phyloP scores from a whole-genome alignment of 1,140 invertebrate species.

The Bradysia coprophila region DNA sequence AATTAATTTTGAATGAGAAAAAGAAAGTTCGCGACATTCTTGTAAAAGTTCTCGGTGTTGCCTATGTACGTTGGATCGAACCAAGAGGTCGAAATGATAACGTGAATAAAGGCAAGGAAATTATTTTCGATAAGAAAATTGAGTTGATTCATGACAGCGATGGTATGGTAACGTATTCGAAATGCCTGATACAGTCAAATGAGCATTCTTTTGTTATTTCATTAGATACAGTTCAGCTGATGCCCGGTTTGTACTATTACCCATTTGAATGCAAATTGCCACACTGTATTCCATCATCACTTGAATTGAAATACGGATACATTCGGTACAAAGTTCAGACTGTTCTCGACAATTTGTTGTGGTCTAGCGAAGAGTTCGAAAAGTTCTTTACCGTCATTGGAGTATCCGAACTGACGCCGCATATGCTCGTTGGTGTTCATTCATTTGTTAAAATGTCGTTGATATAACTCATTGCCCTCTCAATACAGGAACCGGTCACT shows the following conservation, averaged over 20 bases:
- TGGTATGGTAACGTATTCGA: neutral
- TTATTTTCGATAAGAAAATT: neutral
- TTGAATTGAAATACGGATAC: slow-evolving; percentile 1
- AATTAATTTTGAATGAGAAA: neutral
- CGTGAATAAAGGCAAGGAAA: neutral
- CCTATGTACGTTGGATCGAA: neutral
- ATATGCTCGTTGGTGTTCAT: neutral
- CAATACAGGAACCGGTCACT: neutral
- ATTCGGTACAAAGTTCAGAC: neutral
- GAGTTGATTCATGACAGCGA: neutral
- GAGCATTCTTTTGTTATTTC: neutral
- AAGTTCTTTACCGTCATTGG: slow-evolving; percentile 1
- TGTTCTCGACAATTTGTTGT: neutral
- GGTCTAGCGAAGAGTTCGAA: neutral
- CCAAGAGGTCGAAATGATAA: neutral
- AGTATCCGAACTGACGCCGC: neutral
- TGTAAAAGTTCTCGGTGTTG: neutral
- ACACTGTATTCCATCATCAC: neutral
- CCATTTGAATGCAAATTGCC: neutral
- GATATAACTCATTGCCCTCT: neutral
- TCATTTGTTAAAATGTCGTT: neutral
- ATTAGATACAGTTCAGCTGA: neutral
- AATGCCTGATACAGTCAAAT: neutral
- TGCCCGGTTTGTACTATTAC: neutral
- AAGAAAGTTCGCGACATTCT: slow-evolving; percentile 1